A percentile compares a stretch with the other conserved stretches of the same genome.
Evolutionary conservation across 2,888 invertebrate genomes (phyloP).

Genomic region (Hipparchia semele): DNA sequence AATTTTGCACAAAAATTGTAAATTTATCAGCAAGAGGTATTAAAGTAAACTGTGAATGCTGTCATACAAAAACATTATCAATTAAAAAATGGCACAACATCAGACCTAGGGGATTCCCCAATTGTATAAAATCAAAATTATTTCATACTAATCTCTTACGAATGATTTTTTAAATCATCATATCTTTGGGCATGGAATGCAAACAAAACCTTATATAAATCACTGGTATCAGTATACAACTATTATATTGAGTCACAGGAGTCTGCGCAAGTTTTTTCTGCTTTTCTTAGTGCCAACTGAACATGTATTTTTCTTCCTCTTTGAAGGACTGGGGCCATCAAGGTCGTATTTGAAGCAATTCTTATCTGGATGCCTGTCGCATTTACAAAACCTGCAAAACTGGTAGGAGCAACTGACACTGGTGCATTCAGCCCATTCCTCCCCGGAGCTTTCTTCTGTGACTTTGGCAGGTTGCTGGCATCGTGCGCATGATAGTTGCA

Average conservation of each 20-base stretch:
- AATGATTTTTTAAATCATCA: conserved; percentile 46
- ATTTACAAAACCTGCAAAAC: conserved; percentile 79
- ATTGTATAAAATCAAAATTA: conserved; percentile 44
- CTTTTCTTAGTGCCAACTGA: conserved; percentile 71
- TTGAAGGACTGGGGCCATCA: conserved; percentile 77
- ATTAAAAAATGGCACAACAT: conserved; percentile 51
- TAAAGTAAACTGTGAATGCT: conserved; percentile 31
- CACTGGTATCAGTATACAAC: conserved; percentile 54
- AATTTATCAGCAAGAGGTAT: conserved; percentile 23
- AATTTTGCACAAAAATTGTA: conserved; percentile 8
- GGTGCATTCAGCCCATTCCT: conserved; percentile 82
- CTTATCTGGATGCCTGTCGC: conserved; percentile 69
- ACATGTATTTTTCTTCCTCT: conserved; percentile 67
- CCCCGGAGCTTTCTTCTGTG: conserved; percentile 66
- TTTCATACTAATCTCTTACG: conserved; percentile 41
- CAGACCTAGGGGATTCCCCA: conserved; percentile 48
- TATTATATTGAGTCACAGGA: conserved; percentile 53
- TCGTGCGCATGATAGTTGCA: conserved; percentile 68
- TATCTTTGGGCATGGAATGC: conserved; percentile 66
- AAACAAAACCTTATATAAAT: conserved; percentile 47
- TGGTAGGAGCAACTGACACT: conserved; percentile 74
- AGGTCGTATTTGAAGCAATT: conserved; percentile 70
- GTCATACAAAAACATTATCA: conserved; percentile 33
- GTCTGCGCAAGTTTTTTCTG: conserved; percentile 70
- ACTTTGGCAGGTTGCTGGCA: conserved; percentile 75